phyloP scores from a whole-genome alignment of 2,797 vertebrate species.

The Thamnophis elegans region DNA sequence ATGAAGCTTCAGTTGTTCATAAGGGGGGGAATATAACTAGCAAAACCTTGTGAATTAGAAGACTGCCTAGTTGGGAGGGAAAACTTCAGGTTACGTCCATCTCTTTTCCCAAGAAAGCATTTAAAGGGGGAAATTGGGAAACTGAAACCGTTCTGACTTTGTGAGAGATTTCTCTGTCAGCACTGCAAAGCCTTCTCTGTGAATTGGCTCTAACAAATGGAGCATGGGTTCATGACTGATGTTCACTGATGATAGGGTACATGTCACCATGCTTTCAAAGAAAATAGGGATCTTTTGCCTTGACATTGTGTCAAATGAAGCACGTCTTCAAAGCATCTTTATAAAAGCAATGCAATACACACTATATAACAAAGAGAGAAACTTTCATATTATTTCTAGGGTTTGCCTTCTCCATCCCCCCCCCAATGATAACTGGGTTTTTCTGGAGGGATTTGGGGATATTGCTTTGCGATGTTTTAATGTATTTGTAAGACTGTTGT shows the following conservation, averaged over 20 bases:
- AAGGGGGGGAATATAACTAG: not conserved
- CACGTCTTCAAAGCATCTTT: not conserved
- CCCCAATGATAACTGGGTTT: not conserved
- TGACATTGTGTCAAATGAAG: not conserved
- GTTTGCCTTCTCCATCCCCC: too few species aligned
- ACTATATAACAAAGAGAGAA: not conserved
- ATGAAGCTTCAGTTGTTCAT: not conserved
- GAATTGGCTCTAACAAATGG: not conserved
- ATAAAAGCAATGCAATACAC: not conserved
- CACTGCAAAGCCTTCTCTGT: not conserved
- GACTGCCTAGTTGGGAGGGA: not conserved
- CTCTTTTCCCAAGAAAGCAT: not conserved
- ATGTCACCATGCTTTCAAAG: not conserved
- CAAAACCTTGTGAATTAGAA: not conserved
- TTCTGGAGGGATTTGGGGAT: not conserved
- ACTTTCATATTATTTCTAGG: not conserved
- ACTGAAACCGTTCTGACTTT: not conserved
- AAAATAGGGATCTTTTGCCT: not conserved
- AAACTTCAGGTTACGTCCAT: not conserved
- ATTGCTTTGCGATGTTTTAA: not conserved
- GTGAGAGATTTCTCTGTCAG: not conserved
- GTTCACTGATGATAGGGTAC: not conserved
- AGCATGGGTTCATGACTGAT: not conserved
- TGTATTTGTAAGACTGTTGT: not conserved
- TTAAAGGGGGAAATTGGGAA: not conserved